Conservation (phyloP, 2,797 vertebrate genomes). For the Cichlasoma orientale region DNA sequence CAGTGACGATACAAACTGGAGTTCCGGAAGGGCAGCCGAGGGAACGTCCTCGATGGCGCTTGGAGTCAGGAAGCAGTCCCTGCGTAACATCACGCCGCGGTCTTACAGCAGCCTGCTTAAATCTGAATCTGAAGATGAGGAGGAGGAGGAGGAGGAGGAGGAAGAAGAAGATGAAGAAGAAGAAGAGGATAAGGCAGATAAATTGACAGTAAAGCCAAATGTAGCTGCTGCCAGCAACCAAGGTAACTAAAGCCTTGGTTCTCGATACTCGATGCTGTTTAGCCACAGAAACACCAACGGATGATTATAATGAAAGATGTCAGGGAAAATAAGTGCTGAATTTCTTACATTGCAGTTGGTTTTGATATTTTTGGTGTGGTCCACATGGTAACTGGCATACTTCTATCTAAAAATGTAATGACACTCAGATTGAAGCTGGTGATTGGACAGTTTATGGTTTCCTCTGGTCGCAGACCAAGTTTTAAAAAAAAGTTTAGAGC, state of each 20-base stretch:
- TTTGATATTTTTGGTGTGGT: not conserved
- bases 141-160: not conserved
- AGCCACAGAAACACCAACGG: not conserved
- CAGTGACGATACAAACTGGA: constrained; percentile 69
- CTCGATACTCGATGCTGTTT: too few relatives aligned
- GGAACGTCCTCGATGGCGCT: constrained; percentile 40
- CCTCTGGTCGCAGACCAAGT: not conserved
- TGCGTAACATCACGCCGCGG: constrained; percentile 87
- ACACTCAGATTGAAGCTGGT: not conserved
- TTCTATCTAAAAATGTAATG: not conserved
- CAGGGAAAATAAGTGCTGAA: not conserved
- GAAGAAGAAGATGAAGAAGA: accelerated
- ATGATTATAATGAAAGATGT: too few relatives aligned
- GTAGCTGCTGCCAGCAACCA: constrained; percentile 23
- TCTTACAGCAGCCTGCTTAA: constrained; percentile 90
- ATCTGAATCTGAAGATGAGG: constrained; percentile 81
- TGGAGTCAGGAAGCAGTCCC: constrained; percentile 77
- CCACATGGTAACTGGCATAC: not conserved
- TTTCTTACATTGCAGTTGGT: not conserved
- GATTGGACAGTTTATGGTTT: not conserved
- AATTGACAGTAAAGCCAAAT: constrained; percentile 31
- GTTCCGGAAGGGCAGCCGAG: constrained; percentile 35
- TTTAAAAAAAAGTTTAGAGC: too few relatives aligned
- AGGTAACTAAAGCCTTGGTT: constrained; percentile 48
- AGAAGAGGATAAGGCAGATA: constrained; percentile 33